Evolutionary conservation across 2,797 vertebrate species (phyloP).

Genomic region (Aratinga solstitialis): DNA sequence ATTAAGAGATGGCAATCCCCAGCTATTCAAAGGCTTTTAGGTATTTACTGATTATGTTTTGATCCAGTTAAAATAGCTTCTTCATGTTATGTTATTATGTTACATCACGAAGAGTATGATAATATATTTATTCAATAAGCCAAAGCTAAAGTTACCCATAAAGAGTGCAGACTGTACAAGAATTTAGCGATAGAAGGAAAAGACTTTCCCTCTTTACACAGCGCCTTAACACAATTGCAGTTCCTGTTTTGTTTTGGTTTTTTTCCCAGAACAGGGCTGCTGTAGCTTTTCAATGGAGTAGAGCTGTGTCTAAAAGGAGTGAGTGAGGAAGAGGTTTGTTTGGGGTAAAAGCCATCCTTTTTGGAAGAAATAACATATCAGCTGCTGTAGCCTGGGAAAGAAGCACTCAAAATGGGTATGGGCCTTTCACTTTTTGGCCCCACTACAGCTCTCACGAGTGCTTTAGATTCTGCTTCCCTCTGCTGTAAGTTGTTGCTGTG

Average conservation of each 20-base stretch:
- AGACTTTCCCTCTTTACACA: not conserved
- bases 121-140: not conserved
- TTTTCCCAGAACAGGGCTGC: not conserved
- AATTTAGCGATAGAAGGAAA: not conserved
- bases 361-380: not conserved
- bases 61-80: not conserved
- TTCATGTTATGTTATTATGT: not conserved
- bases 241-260: not conserved
- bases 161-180: not conserved
- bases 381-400: not conserved
- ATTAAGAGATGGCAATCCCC: not conserved
- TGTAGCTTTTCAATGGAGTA: not conserved
- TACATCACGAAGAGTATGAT: not conserved
- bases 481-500: not conserved
- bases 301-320: not conserved
- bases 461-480: not conserved
- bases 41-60: not conserved
- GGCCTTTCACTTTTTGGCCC: not conserved
- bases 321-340: not conserved
- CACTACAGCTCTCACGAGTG: not conserved
- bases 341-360: not conserved
- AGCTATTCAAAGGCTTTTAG: not conserved
- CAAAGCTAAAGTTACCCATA: not conserved
- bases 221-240: not conserved
- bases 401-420: rapidly evolving